Evolutionary conservation across 2,888 invertebrate species (phyloP), one percentile per base, ranked within the genome.

Genomic region (Zeuzera pyrina): DNA sequence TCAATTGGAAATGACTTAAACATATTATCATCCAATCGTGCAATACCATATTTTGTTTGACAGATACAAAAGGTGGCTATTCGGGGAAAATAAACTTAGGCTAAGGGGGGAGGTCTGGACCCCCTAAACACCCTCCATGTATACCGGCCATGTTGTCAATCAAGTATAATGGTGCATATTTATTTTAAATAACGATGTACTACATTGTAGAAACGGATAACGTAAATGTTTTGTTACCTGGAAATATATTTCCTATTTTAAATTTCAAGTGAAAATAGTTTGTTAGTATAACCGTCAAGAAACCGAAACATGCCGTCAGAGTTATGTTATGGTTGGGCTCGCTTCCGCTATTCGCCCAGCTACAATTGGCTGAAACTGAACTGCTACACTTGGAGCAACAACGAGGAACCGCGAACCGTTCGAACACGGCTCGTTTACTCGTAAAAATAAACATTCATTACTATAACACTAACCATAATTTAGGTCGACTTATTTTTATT

Each of bases 301-400:
- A 63, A 61, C 54, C 60, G 59, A 64, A 64, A 65, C 71, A 66
- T 6, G 54, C 59, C 63, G 68, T 57, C 65, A 49, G 61, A 49
- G 57, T 64, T 76, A n/a, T n/a, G 76, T 77, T 77, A 74, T 77
- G 74, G 61, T 70, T 74, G 50, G 54, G 49, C 52, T 63, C 60
- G 67, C 65, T 78, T 78, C 78, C 78, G 78, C 66, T 64, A 52
- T 62, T 58, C 42, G 45, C 41, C 50, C 48, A 47, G 29, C 25
- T 29, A n/a, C 12, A 33, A 29, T 32, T 23, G 22, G 15, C 23
- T 6, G 6, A 27, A 35, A 36, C 45, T 42, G 41, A 46, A 38
- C 44, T 41, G 44, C 37, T 47, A 45, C 44, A 49, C 50, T 53
- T 42, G 45, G 44, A 36, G 43, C 43, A 41, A 45, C 45, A 57